Conservation (phyloP, 2,113 vertebrate genomes). For the Hyaena hyaena region DNA sequence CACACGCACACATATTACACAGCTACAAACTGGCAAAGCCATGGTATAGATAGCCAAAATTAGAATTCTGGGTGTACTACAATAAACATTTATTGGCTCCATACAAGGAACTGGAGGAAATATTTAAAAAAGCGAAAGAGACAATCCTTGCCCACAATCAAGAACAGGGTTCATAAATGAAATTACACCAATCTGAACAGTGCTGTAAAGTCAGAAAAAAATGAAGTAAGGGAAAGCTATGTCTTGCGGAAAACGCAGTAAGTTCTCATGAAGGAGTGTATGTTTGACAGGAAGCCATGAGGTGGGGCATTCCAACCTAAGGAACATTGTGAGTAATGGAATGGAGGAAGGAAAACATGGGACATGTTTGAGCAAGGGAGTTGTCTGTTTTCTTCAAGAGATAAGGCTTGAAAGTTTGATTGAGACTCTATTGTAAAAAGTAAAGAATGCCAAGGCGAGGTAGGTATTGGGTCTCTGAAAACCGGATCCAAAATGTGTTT, state of each 20-base stretch:
- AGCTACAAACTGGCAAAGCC: not conserved
- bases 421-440: not conserved
- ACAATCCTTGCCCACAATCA: not conserved
- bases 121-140: not conserved
- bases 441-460: not conserved
- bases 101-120: constrained; percentile 1
- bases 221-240: not conserved
- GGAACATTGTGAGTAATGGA: not conserved
- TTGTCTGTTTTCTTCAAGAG: constrained; percentile 28
- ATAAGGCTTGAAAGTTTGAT: not conserved
- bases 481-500: not conserved
- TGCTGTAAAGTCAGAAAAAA: not conserved
- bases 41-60: not conserved
- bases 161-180: not conserved
- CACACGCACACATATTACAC: not conserved
- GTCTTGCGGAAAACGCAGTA: not conserved
- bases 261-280: not conserved
- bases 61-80: not conserved
- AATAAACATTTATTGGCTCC: not conserved
- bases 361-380: constrained; percentile 13
- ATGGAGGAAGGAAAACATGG: not conserved
- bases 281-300: not conserved
- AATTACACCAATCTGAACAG: not conserved
- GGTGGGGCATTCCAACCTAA: not conserved
- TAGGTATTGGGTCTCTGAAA: not conserved